Base-by-base conservation (phyloP, 1,140 invertebrate genomes). In the Apis dorsata region DNA sequence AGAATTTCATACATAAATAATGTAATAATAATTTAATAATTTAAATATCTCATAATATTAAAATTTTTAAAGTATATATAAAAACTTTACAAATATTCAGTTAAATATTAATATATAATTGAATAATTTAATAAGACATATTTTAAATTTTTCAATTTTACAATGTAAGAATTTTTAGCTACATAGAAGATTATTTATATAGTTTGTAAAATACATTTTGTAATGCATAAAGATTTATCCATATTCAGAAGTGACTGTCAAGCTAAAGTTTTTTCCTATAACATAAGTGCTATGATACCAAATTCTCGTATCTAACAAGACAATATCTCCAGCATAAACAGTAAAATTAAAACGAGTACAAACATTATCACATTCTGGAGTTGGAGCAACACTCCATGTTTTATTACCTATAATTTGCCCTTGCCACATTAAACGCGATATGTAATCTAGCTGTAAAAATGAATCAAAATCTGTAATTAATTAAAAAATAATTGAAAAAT, bases 211-310 rank as follows among this genome's bases (percentile, higher is more conserved):
- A 21, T 81, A 69, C 24, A n/a, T 59, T 59, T 53, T 11, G 17
- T 66, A 49, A 24, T 24, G 19, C 53, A 57, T 85, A 81, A 74
- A 87, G 74, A 10, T 79, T 49, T 88, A 93, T 34, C 92, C 98
- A 92, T 98, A 99, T 92, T 99, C 98, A 0, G 98, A 98, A 84
- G 98, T 98, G 77, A 99, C 96, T 13, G 98, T 98, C 28, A 99
- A 95, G 90, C 98, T 98, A 88, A 99, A 96, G 87, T 97, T 96
- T n/a, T 96, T 95, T 78, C 97, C 96, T 69, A 97, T 95, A 70
- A 98, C 97, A 79, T 94, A 95, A 62, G 98, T 99, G 57, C 97
- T 96, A 94, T 99, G 98, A 93, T 98, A 99, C 98, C 98, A 99
- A 82, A 97, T 95, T 90, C 98, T 96, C 1, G 98, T 99, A 92